Base-by-base conservation (phyloP, 64 coral and sea anemone species). In the Acropora yongei region DNA sequence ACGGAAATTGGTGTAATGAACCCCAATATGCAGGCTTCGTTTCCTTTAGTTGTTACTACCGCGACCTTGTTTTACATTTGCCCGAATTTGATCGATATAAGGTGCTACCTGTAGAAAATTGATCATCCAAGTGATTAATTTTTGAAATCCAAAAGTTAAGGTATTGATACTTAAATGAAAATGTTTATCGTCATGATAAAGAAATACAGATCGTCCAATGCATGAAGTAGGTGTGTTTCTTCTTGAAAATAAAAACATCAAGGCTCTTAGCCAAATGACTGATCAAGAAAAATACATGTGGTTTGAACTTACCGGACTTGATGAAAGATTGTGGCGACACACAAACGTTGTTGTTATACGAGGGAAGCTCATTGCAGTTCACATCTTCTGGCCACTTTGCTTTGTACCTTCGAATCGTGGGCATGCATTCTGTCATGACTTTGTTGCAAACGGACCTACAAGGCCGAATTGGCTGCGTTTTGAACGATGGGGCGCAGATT, bases 391-490 rank as follows among this genome's bases (percentile, higher is more conserved):
- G 82, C 82, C 82, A 85, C 7, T 85, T 39, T 10, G 60, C 41
- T 47, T 85, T 50, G 43, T 49, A 85, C 44, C 18, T 85, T 20
- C 82, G 14, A 5, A 85, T 85, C 7, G 82, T 85, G 18, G 82
- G 41, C 65, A 85, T 68, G n/a, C 82, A 85, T 7, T 85, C 82
- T 16, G 44, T 18, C 82, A 85, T 85, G 9, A 85, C 82, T 71
- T 69, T 85, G 10, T 85, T n/a, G 16, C 82, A 85, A 30, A 85
- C 82, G 3, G 82, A 85, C 45, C 82, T 85, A 47, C 82, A 85
- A 17, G 82, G 82, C 39, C 82, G 42, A 9, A 85, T 85, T n/a
- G 82, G 82, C 61, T 42, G 67, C 41, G 82, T 69, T 49, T 85
- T 85, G 46, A 85, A 85, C 61, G 66, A 18, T 4, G 82, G 82